A percentile compares a stretch with the other conserved stretches of the same genome.
These are phyloP conservation scores for Tetramorium parvispinum DNA, from an alignment of 1,140 invertebrate species.

Conservation along the genomic window DNA sequence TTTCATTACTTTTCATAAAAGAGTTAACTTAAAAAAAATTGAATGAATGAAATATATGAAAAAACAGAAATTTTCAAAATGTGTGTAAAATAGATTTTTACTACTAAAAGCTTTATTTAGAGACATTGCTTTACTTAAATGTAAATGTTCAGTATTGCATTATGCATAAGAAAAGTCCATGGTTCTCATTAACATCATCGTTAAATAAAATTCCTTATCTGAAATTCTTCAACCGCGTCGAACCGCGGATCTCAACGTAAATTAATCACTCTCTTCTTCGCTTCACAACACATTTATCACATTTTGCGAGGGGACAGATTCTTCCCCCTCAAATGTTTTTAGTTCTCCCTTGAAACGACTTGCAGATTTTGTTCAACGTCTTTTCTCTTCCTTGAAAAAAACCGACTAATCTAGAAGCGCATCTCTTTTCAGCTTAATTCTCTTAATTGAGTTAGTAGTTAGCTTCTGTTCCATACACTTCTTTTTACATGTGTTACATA, in stretches of 20 bases:
- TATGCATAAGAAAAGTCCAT: slow-evolving; percentile 10
- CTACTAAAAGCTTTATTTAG: neutral
- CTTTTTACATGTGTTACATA: neutral
- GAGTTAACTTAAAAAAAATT: neutral
- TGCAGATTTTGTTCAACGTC: slow-evolving; percentile 51
- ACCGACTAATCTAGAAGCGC: slow-evolving; percentile 2
- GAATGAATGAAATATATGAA: neutral
- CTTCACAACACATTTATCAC: slow-evolving; percentile 58
- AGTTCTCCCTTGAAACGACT: slow-evolving; percentile 44
- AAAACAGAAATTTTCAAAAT: neutral
- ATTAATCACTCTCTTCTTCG: slow-evolving; percentile 57
- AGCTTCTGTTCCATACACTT: neutral
- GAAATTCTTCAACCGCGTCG: slow-evolving; percentile 46
- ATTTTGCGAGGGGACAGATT: slow-evolving; percentile 16
- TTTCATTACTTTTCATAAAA: neutral
- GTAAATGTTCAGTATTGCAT: slow-evolving; percentile 26
- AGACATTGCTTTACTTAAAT: slow-evolving; percentile 3
- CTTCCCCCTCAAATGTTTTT: slow-evolving; percentile 19
- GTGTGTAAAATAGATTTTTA: neutral
- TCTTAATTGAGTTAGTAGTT: slow-evolving; percentile 34
- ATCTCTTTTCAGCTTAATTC: neutral
- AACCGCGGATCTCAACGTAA: slow-evolving; percentile 21
- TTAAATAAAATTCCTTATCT: slow-evolving; percentile 27
- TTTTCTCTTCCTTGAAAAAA: slow-evolving; percentile 21
- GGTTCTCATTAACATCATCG: slow-evolving; percentile 11